Evolutionary conservation across 2,113 vertebrate genomes (phyloP).

Genomic region (Stictonetta naevosa): DNA sequence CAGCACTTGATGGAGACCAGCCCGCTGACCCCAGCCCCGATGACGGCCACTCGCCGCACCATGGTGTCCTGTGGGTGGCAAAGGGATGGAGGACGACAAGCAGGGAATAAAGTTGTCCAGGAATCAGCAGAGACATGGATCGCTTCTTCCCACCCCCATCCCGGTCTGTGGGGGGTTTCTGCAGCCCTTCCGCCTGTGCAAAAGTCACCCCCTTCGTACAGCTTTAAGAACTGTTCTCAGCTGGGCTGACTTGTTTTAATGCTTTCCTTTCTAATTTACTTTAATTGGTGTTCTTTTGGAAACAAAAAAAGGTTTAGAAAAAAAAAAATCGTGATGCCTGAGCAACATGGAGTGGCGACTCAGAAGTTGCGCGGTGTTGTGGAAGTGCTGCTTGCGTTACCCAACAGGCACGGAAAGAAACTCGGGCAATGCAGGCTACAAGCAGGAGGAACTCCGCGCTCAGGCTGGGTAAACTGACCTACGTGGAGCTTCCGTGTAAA

Average conservation of each 20-base stretch:
- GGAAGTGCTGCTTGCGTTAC: not conserved
- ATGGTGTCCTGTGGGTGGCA: slow-evolving; percentile 34
- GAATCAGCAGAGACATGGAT: not conserved
- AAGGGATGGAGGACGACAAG: fast-evolving
- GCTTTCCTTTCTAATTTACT: not conserved
- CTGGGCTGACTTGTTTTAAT: not conserved
- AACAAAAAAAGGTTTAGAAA: not conserved
- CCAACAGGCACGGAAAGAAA: slow-evolving; percentile 19
- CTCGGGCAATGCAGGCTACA: not conserved
- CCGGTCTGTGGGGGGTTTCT: too few species aligned
- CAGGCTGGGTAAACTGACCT: not conserved
- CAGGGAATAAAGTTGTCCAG: not conserved
- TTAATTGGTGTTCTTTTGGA: not conserved
- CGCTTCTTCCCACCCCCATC: not conserved
- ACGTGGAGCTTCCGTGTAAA: not conserved
- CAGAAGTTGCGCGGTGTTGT: not conserved
- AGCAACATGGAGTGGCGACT: fast-evolving
- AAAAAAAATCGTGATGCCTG: not conserved
- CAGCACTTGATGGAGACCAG: slow-evolving; percentile 86
- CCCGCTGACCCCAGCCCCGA: slow-evolving; percentile 85
- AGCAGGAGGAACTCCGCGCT: slow-evolving; percentile 24
- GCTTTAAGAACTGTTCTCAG: not conserved
- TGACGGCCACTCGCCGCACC: slow-evolving; percentile 79
- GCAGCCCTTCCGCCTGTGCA: not conserved
- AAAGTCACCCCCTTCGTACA: not conserved